A percentile compares a stretch with the other conserved stretches of the same genome.
Evolutionary conservation across 2,113 vertebrate species (phyloP).

Genomic region (Platanista minor): DNA sequence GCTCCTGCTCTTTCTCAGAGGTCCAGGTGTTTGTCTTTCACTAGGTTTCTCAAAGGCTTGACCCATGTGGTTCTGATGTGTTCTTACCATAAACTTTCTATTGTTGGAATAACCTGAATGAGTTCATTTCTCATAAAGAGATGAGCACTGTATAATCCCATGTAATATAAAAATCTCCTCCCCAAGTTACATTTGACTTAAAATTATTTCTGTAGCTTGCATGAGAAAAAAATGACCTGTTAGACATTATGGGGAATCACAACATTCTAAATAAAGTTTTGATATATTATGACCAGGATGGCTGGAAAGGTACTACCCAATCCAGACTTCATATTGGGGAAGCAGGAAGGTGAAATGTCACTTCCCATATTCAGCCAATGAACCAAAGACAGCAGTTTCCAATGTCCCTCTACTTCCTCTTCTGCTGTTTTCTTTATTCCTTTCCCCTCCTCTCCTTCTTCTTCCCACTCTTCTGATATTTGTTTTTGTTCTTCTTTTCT

Average conservation of each 20-base stretch:
- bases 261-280: not conserved
- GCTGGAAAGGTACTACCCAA: not conserved
- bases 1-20: not conserved
- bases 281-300: not conserved
- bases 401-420: not conserved
- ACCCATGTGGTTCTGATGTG: not conserved
- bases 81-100: not conserved
- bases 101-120: not conserved
- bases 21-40: not conserved
- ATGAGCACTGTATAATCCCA: not conserved
- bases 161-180: not conserved
- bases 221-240: not conserved
- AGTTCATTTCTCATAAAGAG: not conserved
- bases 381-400: not conserved
- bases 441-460: not conserved
- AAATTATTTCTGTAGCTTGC: not conserved
- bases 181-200: not conserved
- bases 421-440: not conserved
- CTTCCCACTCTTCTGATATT: not conserved
- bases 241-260: not conserved
- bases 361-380: not conserved
- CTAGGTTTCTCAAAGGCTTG: not conserved
- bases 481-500: not conserved
- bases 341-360: not conserved
- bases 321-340: not conserved